Conservation (phyloP, 2,888 invertebrate species). For the Brachypalpus laphriformis region DNA sequence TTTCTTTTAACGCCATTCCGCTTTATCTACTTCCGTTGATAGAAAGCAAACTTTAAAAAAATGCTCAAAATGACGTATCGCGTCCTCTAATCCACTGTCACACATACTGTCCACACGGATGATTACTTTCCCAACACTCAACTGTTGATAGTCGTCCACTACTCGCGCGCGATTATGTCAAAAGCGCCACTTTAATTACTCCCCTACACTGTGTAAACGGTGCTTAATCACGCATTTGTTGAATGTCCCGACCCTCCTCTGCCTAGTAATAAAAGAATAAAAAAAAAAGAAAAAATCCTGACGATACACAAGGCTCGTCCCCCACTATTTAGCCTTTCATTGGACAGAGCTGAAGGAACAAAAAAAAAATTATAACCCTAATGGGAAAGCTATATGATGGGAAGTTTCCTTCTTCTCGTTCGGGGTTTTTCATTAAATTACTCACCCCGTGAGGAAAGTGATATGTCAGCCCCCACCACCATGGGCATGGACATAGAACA, state of each 20-base stretch:
- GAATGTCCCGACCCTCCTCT: slow-evolving; percentile 23
- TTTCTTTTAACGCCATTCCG: not conserved
- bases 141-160: slow-evolving; percentile 55
- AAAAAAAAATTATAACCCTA: slow-evolving; percentile 43
- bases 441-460: slow-evolving; percentile 45
- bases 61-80: not conserved
- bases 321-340: not conserved
- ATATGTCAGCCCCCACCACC: slow-evolving; percentile 31
- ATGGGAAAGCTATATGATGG: slow-evolving; percentile 45
- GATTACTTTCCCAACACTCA: slow-evolving; percentile 42
- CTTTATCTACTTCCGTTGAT: not conserved
- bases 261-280: too few species aligned
- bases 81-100: not conserved
- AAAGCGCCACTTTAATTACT: slow-evolving; percentile 60
- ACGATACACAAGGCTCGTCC: not conserved
- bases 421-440: slow-evolving; percentile 55
- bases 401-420: slow-evolving; percentile 17
- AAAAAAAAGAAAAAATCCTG: not conserved
- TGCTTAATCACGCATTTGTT: slow-evolving; percentile 62
- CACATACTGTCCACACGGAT: not conserved
- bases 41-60: not conserved
- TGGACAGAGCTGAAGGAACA: not conserved
- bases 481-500: slow-evolving; percentile 23
- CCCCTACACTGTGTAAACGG: slow-evolving; percentile 34
- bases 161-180: slow-evolving; percentile 32